Percentiles rank a stretch among this genome's conserved stretches.
These are phyloP conservation scores for Anguilla pacifica DNA, from an alignment of 2,797 vertebrate genomes.

Conservation along the genomic window DNA sequence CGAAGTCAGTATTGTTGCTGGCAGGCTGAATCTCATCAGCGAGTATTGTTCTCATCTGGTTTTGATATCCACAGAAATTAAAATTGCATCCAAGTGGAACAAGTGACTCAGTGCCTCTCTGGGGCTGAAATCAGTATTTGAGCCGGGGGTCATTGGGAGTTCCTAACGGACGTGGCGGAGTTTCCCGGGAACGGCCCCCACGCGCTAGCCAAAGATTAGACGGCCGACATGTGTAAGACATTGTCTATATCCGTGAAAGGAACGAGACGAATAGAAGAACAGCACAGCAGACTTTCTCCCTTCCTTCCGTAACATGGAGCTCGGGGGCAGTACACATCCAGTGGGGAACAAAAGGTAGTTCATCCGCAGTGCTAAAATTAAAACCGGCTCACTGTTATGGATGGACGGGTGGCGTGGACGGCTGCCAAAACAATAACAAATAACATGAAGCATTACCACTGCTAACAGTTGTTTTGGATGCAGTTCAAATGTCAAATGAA, in stretches of 20 bases:
- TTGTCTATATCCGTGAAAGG: background rate
- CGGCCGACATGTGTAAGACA: background rate
- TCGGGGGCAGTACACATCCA: background rate
- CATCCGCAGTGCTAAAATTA: background rate
- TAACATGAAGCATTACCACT: background rate
- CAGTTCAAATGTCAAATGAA: background rate
- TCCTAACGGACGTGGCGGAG: background rate
- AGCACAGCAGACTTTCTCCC: background rate
- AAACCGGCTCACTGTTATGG: background rate
- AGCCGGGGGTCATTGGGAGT: background rate
- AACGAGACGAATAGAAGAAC: background rate
- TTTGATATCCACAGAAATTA: slow-evolving; percentile 13
- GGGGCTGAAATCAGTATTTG: background rate
- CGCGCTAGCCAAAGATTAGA: background rate
- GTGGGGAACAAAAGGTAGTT: background rate
- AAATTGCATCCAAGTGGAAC: background rate
- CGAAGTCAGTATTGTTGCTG: background rate
- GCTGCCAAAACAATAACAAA: slow-evolving; percentile 12
- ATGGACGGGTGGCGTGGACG: background rate
- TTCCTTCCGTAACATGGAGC: background rate
- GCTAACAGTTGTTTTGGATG: background rate
- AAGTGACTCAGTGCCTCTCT: background rate
- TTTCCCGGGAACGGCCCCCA: background rate
- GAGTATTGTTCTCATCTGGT: slow-evolving; percentile 1
- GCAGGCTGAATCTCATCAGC: background rate